These are phyloP conservation scores for Prunella himalayana DNA, from an alignment of 2,113 vertebrate species.

Conservation along the genomic window DNA sequence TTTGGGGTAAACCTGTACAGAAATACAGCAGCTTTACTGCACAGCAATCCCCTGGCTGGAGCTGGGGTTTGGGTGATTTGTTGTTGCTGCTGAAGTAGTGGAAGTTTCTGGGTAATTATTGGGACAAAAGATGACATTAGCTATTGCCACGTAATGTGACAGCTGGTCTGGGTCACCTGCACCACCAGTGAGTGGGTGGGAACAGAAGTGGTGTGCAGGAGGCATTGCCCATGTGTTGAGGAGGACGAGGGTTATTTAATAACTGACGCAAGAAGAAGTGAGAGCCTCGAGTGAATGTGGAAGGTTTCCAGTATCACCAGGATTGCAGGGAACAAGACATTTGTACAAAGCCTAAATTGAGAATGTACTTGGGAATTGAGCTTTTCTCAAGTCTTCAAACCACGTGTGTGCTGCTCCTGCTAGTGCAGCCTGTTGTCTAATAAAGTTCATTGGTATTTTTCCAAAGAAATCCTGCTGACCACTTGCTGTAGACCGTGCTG, in stretches of 20 bases:
- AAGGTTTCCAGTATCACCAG: background rate
- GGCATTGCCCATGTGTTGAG: constrained; percentile 20
- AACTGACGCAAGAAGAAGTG: background rate
- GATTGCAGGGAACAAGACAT: background rate
- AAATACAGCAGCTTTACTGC: background rate
- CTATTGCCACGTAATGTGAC: background rate
- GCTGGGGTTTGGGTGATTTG: background rate
- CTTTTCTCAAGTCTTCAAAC: background rate
- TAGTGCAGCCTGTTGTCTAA: background rate
- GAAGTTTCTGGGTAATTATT: background rate
- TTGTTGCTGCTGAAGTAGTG: background rate
- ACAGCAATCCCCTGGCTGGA: background rate
- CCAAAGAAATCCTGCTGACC: background rate
- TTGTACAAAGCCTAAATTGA: background rate
- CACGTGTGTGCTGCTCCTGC: background rate
- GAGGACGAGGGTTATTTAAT: background rate
- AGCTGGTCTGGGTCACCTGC: background rate
- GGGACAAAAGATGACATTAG: background rate
- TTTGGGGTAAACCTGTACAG: background rate
- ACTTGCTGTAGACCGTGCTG: background rate
- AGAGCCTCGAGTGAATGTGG: background rate
- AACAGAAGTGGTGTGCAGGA: background rate
- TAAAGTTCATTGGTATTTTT: background rate
- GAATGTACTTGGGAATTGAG: background rate
- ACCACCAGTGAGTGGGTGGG: background rate